Evolutionary conservation across 2,797 vertebrate genomes (phyloP), one percentile per base, ranked within the genome.

Genomic region (Enteromius thamalakanensis): DNA sequence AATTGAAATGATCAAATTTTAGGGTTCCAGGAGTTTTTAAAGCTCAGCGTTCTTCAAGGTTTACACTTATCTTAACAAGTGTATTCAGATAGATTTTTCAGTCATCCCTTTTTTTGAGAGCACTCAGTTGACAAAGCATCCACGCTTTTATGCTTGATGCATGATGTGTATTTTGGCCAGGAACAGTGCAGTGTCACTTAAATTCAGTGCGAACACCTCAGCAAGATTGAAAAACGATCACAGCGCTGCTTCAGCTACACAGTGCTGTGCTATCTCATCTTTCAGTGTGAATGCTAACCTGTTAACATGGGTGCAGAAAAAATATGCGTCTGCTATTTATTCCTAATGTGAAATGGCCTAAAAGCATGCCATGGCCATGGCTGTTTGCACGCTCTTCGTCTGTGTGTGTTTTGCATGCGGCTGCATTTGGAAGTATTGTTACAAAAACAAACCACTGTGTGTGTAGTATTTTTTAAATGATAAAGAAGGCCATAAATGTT

Each of bases 401-500:
- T 74, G 23, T 62, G 45, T 47, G 29, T 21, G 14, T 74, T 37
- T 65, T 53, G 58, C 21, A 42, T 75, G 32, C 15, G 2, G 70
- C 45, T 75, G 26, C 21, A 4, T 74, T 80, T 64, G 37, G 3
- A 74, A 65, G 29, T 82, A 53, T 65, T 74, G 19, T 60, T 26
- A 53, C 4, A 80, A 75, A 65, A 19, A 26, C 6, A 14, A 37
- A 79, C 14, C 14, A 74, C 45, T 26, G 17, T 21, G 32, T 64
- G 9, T 23, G 2, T 75, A 8, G 51, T 17, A 51, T 32, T 5
- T 47, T 37, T 69, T 1, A 0, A 3, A 70, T 23, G 26, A 34
- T 67, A 15, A 68, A 68, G 23, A 40, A n/a, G 21, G 6, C 6
- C 11, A 3, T 49, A 47, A 49, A 8, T 47, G 15, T 42, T 58